Evolutionary conservation across 1,140 invertebrate genomes (phyloP).

Genomic region (Nephotettix cincticeps): DNA sequence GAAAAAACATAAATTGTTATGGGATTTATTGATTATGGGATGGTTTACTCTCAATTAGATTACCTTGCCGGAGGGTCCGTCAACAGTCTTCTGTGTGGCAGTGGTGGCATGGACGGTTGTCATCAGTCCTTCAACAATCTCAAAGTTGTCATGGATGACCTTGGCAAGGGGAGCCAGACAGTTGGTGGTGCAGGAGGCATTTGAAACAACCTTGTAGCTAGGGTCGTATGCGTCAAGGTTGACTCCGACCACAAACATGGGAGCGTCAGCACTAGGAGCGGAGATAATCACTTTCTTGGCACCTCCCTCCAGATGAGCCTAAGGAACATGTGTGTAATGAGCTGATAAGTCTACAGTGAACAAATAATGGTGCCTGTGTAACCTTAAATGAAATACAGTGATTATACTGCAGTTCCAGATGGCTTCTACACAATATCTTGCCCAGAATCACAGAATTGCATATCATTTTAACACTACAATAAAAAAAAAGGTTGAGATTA

Average conservation of each 20-base stretch:
- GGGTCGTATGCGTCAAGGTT: slow-evolving; percentile 88
- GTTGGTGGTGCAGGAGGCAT: slow-evolving; percentile 99
- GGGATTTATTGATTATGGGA: no score
- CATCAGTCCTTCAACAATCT: slow-evolving; percentile 96
- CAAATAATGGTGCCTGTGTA: no score
- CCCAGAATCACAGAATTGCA: no score
- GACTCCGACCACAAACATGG: slow-evolving; percentile 98
- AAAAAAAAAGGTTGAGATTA: no score
- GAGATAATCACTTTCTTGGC: slow-evolving; percentile 98
- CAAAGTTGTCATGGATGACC: slow-evolving; percentile 85
- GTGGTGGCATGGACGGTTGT: slow-evolving; percentile 98
- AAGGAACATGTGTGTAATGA: no score
- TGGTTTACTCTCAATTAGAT: no score
- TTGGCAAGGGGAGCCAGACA: slow-evolving; percentile 98
- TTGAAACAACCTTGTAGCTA: slow-evolving; percentile 81
- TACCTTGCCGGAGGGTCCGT: slow-evolving; percentile 90
- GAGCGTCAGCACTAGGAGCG: slow-evolving; percentile 96
- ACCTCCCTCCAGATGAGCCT: slow-evolving; percentile 78
- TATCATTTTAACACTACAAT: no score
- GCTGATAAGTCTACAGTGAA: no score
- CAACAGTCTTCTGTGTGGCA: slow-evolving; percentile 97
- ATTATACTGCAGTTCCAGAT: no score
- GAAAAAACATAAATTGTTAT: no score
- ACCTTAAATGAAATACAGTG: no score
- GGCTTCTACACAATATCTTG: no score